These are phyloP conservation scores for Darwinula stevensoni DNA, from an alignment of 2,888 invertebrate genomes.

Conservation along the genomic window DNA sequence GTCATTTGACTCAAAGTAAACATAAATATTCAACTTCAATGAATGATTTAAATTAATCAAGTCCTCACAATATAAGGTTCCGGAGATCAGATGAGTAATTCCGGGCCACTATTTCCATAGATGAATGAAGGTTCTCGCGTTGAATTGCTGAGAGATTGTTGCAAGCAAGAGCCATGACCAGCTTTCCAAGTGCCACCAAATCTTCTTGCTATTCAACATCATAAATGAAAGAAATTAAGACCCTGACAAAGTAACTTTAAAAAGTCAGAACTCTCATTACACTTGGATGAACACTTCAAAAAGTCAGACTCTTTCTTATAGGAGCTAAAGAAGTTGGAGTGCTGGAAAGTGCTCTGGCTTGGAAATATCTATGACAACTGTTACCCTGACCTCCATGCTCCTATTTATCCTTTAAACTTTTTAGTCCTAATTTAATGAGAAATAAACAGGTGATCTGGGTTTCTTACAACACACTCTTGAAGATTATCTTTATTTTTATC, in stretches of 20 bases:
- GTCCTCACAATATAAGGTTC: slow-evolving; percentile 55
- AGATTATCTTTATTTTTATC: too few relatives aligned
- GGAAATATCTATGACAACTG: too few relatives aligned
- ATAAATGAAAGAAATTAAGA: slow-evolving; percentile 2
- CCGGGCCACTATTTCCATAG: slow-evolving; percentile 59
- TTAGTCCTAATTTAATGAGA: too few relatives aligned
- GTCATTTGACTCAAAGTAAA: not conserved
- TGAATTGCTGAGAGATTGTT: slow-evolving; percentile 61
- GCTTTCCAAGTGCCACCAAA: slow-evolving; percentile 57
- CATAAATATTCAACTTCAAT: not conserved
- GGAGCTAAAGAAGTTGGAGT: too few relatives aligned
- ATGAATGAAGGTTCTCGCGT: slow-evolving; percentile 55
- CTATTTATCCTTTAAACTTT: too few relatives aligned
- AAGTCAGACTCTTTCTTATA: too few relatives aligned
- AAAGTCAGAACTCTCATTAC: not conserved
- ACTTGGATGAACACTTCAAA: too few relatives aligned
- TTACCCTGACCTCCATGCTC: too few relatives aligned
- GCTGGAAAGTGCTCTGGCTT: too few relatives aligned
- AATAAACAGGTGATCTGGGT: too few relatives aligned
- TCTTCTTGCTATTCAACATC: slow-evolving; percentile 90
- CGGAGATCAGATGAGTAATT: slow-evolving; percentile 56
- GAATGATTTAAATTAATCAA: not conserved
- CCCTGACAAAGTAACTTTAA: not conserved
- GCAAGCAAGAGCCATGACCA: slow-evolving; percentile 74
- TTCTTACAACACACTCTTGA: too few relatives aligned